Base-by-base conservation (phyloP, 2,888 invertebrate species). In the Pammene aurita region DNA sequence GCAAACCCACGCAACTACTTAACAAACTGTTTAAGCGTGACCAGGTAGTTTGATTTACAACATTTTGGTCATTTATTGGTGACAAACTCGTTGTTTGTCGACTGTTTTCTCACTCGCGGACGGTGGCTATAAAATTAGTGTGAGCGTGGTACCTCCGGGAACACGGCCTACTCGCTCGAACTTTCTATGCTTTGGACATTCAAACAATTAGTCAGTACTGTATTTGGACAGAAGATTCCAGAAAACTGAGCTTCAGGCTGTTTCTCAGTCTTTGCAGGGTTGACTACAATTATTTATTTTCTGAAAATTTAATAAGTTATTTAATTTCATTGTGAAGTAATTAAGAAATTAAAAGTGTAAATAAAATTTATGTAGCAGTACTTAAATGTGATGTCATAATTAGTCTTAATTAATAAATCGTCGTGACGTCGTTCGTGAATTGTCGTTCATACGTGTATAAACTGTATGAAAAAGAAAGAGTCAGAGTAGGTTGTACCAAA, bases 81-180 rank as follows among this genome's bases (percentile, higher is more conserved):
- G 69, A 67, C 67, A 69, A 60, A 58, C 60, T 60, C 13, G 55
- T 48, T 69, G 65, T 71, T 64, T 71, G 71, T 16, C 52, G 14
- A 68, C 61, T 74, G 79, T 73, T 73, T 71, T 71, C 63, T 75
- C 74, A 46, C 73, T 75, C 73, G 73, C 75, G 71, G 63, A 72
- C 76, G 79, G 88, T 88, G 87, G 84, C 87, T 86, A 86, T 89
- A 88, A 89, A 89, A 87, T 85, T 84, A 84, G 87, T 87, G 84
- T 82, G 80, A 82, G 74, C 73, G 82, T 88, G 86, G 75, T 76
- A 89, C 72, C 78, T 88, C 87, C 82, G 78, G 81, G 86, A 87
- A 88, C 75, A 74, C 70, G 81, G 83, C 81, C 83, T 71, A 26
- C 69, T 16, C 70, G 74, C 70, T 74, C 77, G 78, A 82, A 80